These are phyloP conservation scores for Phyllostomus hastatus DNA, from an alignment of 2,113 vertebrate genomes.

Conservation along the genomic window DNA sequence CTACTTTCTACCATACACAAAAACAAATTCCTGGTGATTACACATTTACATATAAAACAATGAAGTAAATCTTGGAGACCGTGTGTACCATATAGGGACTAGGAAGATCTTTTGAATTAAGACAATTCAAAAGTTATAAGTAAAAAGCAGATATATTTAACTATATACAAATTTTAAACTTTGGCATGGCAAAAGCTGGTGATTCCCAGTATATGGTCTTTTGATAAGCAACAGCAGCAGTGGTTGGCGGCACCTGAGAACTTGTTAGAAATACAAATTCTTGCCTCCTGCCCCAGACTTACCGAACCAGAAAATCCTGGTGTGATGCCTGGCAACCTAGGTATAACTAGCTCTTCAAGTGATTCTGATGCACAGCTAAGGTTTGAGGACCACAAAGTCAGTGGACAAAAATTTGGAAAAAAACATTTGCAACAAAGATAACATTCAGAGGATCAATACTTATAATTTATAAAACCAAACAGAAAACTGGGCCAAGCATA, in stretches of 20 bases:
- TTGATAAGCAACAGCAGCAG: not conserved
- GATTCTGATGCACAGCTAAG: not conserved
- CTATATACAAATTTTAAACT: not conserved
- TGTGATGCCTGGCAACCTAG: not conserved
- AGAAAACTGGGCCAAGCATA: not conserved
- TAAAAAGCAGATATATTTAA: not conserved
- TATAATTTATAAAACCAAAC: not conserved
- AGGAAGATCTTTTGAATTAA: not conserved
- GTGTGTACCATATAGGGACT: not conserved
- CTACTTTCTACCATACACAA: not conserved
- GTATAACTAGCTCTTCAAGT: not conserved
- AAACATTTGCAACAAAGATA: not conserved
- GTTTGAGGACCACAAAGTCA: not conserved
- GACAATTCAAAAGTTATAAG: not conserved
- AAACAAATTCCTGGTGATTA: not conserved
- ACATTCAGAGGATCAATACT: not conserved
- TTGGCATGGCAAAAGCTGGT: not conserved
- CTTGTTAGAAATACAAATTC: not conserved
- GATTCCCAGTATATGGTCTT: not conserved
- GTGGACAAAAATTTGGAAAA: not conserved
- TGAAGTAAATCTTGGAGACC: not conserved
- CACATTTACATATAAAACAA: slow-evolving; percentile 17
- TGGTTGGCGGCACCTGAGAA: not conserved
- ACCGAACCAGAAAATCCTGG: not conserved
- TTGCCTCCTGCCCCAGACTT: not conserved